Evolutionary conservation across 1,140 invertebrate genomes (phyloP).

Genomic region (roundworm (Caenorhabditis elegans)): DNA sequence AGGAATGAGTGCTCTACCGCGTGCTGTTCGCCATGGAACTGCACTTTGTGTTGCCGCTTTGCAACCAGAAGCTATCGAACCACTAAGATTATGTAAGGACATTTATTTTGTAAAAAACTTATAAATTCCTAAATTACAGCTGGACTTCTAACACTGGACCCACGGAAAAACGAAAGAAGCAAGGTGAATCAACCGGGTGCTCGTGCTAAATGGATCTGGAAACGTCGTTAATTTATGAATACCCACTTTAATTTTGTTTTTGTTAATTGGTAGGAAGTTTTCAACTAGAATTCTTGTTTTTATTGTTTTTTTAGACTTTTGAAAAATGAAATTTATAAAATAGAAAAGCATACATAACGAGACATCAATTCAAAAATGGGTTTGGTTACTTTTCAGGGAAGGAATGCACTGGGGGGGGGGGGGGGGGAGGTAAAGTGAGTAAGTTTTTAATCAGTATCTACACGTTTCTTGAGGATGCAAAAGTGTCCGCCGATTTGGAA

Average conservation of each 20-base stretch:
- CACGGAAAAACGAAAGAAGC: slow-evolving; percentile 81
- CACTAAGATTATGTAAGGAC: slow-evolving; percentile 53
- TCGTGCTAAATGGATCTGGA: slow-evolving; percentile 87
- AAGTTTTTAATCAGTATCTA: not conserved
- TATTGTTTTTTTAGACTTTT: slow-evolving; percentile 1
- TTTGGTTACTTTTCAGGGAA: not conserved
- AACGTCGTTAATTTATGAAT: slow-evolving; percentile 41
- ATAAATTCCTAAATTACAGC: slow-evolving; percentile 71
- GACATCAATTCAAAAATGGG: not conserved
- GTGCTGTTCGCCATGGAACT: slow-evolving; percentile 55
- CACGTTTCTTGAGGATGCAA: not conserved
- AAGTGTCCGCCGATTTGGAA: not conserved
- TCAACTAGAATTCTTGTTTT: not conserved
- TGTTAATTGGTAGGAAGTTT: not conserved
- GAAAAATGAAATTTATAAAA: not conserved
- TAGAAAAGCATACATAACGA: not conserved
- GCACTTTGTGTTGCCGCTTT: slow-evolving; percentile 57
- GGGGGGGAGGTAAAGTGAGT: too few species aligned
- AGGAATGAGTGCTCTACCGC: slow-evolving; percentile 52
- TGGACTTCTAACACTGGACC: slow-evolving; percentile 83
- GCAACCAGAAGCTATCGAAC: slow-evolving; percentile 54
- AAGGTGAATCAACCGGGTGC: slow-evolving; percentile 88
- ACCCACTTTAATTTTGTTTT: not conserved
- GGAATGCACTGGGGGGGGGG: not conserved
- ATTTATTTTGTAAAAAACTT: not conserved